Percentiles rank a stretch among this genome's conserved stretches.
These are phyloP conservation scores for Phenganax subtilis DNA, from an alignment of 92 coral and sea anemone species.

Conservation along the genomic window DNA sequence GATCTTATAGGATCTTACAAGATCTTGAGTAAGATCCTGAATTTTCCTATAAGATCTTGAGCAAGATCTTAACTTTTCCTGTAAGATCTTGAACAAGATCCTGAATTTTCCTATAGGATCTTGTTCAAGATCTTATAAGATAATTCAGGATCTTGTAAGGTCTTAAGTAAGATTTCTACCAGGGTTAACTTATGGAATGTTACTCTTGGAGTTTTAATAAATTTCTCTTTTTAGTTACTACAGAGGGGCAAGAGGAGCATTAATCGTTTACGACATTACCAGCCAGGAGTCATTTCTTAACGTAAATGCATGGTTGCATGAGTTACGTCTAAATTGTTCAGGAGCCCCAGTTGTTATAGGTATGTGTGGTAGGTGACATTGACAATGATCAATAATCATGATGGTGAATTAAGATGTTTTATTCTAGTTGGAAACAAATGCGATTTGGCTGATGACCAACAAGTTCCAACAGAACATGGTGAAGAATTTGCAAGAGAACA, in stretches of 20 bases:
- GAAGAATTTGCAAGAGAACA: slow-evolving; percentile 35
- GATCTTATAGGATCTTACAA: too few species aligned
- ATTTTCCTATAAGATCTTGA: too few species aligned
- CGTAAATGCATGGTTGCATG: slow-evolving; percentile 26
- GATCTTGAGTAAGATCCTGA: too few species aligned
- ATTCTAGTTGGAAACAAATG: slow-evolving; percentile 38
- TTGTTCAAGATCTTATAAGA: too few species aligned
- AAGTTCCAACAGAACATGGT: slow-evolving; percentile 10
- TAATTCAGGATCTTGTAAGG: too few species aligned
- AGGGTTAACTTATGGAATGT: not conserved
- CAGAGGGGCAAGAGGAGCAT: slow-evolving; percentile 35
- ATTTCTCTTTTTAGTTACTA: slow-evolving; percentile 11
- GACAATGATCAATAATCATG: not conserved
- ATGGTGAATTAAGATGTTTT: not conserved
- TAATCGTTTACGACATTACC: slow-evolving; percentile 35
- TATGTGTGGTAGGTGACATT: not conserved
- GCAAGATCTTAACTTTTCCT: too few species aligned
- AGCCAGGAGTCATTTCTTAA: slow-evolving; percentile 20
- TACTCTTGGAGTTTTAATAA: not conserved
- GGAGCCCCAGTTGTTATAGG: slow-evolving; percentile 27
- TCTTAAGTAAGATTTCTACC: too few species aligned
- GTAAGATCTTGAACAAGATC: too few species aligned
- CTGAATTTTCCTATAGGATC: too few species aligned
- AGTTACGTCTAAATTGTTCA: slow-evolving; percentile 26
- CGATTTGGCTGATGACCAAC: slow-evolving; percentile 20